These are phyloP conservation scores for Seira sanloemensis DNA, from an alignment of 2,888 invertebrate species.

Conservation along the genomic window DNA sequence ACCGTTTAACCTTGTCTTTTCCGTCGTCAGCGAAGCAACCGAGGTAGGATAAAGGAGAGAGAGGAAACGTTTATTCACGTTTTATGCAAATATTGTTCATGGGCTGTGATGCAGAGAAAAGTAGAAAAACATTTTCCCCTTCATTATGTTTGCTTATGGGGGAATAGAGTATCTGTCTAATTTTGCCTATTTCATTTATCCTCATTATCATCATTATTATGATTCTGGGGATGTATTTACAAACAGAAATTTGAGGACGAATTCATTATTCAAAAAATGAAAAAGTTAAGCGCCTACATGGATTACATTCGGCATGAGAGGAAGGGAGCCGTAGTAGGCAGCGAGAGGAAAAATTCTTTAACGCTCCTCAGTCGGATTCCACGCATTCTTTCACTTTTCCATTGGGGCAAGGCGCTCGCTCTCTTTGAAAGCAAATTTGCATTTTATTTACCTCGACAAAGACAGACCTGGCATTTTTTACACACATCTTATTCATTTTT, in stretches of 20 bases:
- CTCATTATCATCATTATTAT: background rate
- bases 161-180: background rate
- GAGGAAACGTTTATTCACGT: background rate
- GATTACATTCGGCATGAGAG: no score
- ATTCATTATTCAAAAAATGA: no score
- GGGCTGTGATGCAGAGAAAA: background rate
- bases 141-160: background rate
- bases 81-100: constrained; percentile 9
- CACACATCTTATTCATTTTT: no score
- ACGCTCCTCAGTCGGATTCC: background rate
- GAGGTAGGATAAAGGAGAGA: background rate
- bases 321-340: background rate
- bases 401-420: no score
- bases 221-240: background rate
- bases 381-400: background rate
- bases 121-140: background rate
- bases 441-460: no score
- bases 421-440: no score
- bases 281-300: no score
- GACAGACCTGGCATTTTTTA: no score
- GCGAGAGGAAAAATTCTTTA: background rate
- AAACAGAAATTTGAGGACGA: background rate
- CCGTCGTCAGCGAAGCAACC: background rate
- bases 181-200: background rate
- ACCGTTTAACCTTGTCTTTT: background rate